Evolutionary conservation across 2,888 invertebrate genomes (phyloP).

Genomic region (Leptinotarsa tumamoca): DNA sequence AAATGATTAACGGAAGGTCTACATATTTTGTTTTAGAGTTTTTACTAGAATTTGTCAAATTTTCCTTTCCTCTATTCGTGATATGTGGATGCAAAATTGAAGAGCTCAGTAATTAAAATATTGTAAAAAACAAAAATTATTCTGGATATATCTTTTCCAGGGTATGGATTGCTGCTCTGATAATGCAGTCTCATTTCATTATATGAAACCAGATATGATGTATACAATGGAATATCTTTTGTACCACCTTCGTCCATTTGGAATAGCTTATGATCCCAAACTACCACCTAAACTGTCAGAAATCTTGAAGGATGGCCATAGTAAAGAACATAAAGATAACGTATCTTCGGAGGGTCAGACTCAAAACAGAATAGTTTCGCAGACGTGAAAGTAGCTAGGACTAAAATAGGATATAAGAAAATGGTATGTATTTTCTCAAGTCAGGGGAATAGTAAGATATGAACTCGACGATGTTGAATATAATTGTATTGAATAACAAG

Average conservation of each 20-base stretch:
- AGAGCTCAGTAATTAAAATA: too few relatives aligned
- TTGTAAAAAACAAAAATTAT: too few relatives aligned
- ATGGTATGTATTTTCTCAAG: background rate
- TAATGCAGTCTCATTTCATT: conserved; percentile 95
- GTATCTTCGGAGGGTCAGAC: background rate
- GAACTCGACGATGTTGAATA: too few relatives aligned
- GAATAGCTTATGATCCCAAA: conserved; percentile 67
- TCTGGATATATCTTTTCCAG: conserved; percentile 65
- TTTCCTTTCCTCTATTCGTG: too few relatives aligned
- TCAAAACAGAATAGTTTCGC: background rate
- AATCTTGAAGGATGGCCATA: background rate
- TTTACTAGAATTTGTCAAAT: too few relatives aligned
- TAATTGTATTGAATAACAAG: too few relatives aligned
- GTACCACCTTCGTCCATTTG: conserved; percentile 90
- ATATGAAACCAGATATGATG: conserved; percentile 89
- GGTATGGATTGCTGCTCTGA: conserved; percentile 92
- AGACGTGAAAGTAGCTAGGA: background rate
- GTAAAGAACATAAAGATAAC: background rate
- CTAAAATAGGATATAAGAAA: background rate
- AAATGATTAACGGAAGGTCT: too few relatives aligned
- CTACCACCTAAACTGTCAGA: conserved; percentile 2
- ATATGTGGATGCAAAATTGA: too few relatives aligned
- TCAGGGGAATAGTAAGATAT: too few relatives aligned
- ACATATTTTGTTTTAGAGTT: too few relatives aligned
- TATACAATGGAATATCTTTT: conserved; percentile 94